Conservation (phyloP, 2,113 vertebrate species). For the Todiramphus saurophagus region DNA sequence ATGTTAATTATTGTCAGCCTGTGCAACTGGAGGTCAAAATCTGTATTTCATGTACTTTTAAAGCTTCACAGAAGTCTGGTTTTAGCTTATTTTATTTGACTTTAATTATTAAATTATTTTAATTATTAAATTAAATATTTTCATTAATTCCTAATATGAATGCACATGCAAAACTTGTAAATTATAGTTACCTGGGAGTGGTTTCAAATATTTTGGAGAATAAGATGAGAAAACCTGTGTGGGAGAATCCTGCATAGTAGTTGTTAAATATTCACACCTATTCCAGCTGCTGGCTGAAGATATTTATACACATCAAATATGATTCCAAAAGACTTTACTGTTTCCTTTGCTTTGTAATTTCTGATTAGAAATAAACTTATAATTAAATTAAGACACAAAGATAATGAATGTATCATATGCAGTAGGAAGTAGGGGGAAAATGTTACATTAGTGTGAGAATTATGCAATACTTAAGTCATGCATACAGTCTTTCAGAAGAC, state of each 20-base stretch:
- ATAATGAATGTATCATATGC: background rate
- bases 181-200: background rate
- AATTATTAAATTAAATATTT: background rate
- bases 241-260: background rate
- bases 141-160: background rate
- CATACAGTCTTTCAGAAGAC: background rate
- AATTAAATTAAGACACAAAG: background rate
- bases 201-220: background rate
- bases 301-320: background rate
- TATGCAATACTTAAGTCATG: background rate
- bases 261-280: background rate
- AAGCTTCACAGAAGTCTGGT: background rate
- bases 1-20: background rate
- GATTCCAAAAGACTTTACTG: background rate
- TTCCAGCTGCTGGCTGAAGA: background rate
- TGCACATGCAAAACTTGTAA: background rate
- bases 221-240: background rate
- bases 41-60: background rate
- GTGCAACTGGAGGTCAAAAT: background rate
- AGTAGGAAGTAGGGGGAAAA: background rate
- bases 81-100: background rate
- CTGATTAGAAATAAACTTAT: background rate
- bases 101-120: background rate
- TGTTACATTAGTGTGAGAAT: background rate
- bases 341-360: background rate